Base-by-base conservation (phyloP, 2,888 invertebrate genomes). In the Cephus pygmeus region DNA sequence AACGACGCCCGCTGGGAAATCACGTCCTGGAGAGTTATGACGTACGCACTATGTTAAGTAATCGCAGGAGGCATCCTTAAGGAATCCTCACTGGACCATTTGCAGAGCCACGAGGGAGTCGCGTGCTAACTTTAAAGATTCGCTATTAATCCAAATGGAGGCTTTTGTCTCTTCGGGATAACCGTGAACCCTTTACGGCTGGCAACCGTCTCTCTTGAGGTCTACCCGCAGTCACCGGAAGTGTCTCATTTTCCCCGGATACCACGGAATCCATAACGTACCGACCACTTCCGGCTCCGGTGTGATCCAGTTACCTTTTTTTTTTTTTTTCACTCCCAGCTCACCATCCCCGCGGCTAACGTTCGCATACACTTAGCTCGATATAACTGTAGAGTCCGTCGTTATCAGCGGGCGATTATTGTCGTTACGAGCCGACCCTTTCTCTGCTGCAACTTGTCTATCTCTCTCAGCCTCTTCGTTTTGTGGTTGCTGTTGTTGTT, bases 191-290 rank as follows among this genome's bases (percentile, higher is more conserved):
- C 79, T 82, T 85, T 85, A 84, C 83, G 83, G 23, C 23, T 9
- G 56, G 23, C 9, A 23, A 23, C 2, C 23, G 56, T 9, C 56
- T 23, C 56, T 23, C 23, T 23, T 56, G 23, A 23, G 56, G 56
- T 56, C 23, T 56, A 56, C 23, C 6, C 23, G 56, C 23, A 56
- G 30, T 68, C 40, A 40, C 78, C 81, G 85, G 85, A 85, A 84
- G 85, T 83, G 82, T 84, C 83, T 85, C 83, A 81, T 83, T 85
- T 82, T 79, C 80, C 73, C 82, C 83, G 85, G 85, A 82, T 75
- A 82, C 83, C 85, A 76, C 81, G 80, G 34, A 12, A 69, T 69
- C 71, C 35, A 34, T 33, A 83, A 80, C 82, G 80, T 77, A 71
- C 76, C 78, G 81, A 80, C 81, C 84, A 79, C 84, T 85, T 84